Evolutionary conservation across 2,888 invertebrate species (phyloP).

Genomic region (Lycophotia porphyrea): DNA sequence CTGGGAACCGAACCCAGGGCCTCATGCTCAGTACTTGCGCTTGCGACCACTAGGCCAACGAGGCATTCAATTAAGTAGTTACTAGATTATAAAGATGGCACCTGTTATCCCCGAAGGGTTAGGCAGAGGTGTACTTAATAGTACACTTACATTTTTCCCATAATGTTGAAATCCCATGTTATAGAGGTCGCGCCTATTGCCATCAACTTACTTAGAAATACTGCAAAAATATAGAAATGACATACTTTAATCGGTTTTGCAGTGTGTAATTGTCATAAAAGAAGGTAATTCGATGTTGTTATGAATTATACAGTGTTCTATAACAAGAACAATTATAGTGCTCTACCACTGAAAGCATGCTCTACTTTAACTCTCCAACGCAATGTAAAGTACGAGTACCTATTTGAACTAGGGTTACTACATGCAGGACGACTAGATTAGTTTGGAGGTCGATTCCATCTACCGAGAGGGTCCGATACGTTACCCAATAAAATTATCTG

Average conservation of each 20-base stretch:
- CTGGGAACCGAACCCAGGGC: no score
- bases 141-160: background rate
- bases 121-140: background rate
- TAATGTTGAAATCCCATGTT: background rate
- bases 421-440: conserved; percentile 42
- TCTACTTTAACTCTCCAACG: background rate
- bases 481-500: conserved; percentile 41
- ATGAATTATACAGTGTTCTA: background rate
- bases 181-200: background rate
- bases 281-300: background rate
- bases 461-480: conserved; percentile 47
- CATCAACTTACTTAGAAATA: background rate
- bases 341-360: no score
- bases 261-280: no score
- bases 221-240: background rate
- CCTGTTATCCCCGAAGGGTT: no score
- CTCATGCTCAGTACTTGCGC: no score
- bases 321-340: background rate
- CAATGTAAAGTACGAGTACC: conserved; percentile 3
- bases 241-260: background rate
- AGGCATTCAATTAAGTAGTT: no score
- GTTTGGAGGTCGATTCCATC: conserved; percentile 53
- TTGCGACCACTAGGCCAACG: no score
- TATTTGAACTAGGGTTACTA: conserved; percentile 41
- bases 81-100: no score